Percentiles rank a stretch among this genome's conserved stretches.
Conservation (phyloP, 2,113 vertebrate genomes). For the Cyanoliseus patagonus region DNA sequence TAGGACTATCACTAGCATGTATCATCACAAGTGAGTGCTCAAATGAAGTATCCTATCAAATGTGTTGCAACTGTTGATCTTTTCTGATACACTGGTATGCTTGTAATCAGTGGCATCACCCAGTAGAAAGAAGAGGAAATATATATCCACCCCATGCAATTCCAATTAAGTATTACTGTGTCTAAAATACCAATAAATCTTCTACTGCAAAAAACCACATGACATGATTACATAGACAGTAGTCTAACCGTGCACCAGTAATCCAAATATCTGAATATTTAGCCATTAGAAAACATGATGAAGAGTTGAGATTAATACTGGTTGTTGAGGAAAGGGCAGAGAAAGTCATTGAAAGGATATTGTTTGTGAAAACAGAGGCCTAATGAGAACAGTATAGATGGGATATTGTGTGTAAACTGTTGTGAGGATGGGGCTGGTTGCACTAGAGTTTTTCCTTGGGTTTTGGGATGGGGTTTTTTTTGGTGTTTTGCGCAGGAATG, state of each 20-base stretch:
- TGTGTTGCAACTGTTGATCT: neutral
- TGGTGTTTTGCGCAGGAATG: neutral
- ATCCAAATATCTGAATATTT: neutral
- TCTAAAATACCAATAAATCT: neutral
- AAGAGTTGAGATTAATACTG: neutral
- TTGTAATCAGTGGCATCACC: neutral
- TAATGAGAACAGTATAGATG: neutral
- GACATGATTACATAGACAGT: neutral
- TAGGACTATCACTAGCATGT: neutral
- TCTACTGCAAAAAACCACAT: neutral
- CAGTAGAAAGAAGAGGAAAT: neutral
- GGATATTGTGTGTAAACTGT: neutral
- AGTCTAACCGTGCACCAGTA: neutral
- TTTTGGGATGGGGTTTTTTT: fast-evolving
- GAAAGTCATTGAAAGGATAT: neutral
- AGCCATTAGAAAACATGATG: neutral
- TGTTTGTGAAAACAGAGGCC: neutral
- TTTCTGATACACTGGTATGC: neutral
- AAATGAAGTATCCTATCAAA: neutral
- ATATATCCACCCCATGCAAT: neutral
- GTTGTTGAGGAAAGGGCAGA: neutral
- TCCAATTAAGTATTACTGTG: neutral
- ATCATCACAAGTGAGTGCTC: neutral
- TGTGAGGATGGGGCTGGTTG: neutral
- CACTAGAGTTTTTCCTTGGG: fast-evolving